Conservation (phyloP, 2,113 vertebrate species). For the Heterocephalus glaber region DNA sequence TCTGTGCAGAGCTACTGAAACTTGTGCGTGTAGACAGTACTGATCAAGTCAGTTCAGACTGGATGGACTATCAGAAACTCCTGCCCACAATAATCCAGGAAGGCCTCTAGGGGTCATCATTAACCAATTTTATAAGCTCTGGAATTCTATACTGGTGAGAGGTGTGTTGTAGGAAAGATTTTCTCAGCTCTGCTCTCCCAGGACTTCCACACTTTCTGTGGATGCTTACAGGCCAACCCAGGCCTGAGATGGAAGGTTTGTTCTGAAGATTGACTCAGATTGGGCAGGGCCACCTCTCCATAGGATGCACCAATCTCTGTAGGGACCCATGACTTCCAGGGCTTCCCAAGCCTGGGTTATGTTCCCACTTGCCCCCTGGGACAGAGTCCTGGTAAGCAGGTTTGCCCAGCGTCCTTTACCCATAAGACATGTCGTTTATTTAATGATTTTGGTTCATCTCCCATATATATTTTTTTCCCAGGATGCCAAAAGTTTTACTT, state of each 20-base stretch:
- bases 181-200: background rate
- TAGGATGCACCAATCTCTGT: too few relatives aligned
- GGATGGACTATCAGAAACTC: background rate
- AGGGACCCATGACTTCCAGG: too few relatives aligned
- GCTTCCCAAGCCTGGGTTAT: background rate
- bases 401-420: background rate
- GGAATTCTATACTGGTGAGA: background rate
- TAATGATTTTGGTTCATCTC: background rate
- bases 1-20: background rate
- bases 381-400: background rate
- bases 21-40: background rate
- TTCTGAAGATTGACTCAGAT: background rate
- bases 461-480: background rate
- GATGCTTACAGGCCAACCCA: background rate
- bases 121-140: background rate
- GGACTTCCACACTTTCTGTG: background rate
- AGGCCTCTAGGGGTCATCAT: constrained; percentile 81
- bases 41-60: background rate
- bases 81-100: background rate
- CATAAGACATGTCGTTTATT: background rate
- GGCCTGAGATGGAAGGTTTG: background rate
- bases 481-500: background rate
- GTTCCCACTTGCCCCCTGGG: background rate
- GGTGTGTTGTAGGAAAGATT: background rate
- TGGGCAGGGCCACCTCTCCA: background rate